phyloP scores from a whole-genome alignment of 2,888 invertebrate species.

The Rhagonycha lutea region DNA sequence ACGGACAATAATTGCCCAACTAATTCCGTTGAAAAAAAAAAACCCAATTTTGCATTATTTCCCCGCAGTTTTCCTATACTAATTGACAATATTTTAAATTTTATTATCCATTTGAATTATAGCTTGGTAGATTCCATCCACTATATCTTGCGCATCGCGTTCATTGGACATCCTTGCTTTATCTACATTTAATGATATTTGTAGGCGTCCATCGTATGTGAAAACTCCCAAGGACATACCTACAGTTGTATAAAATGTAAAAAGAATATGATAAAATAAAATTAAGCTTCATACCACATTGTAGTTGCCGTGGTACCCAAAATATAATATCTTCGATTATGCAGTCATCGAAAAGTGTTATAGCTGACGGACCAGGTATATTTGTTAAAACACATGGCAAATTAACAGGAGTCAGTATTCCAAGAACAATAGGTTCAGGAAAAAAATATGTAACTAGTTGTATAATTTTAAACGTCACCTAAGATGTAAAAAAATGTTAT shows the following conservation, averaged over 20 bases:
- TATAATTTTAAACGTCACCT: no score
- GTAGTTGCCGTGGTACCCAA: conserved; percentile 59
- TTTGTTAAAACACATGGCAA: neutral
- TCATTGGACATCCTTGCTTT: conserved; percentile 51
- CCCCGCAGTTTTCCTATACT: no score
- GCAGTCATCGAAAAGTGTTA: conserved; percentile 28
- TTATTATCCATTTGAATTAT: neutral
- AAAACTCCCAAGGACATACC: conserved; percentile 59
- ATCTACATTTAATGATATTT: conserved; percentile 58
- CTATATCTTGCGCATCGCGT: conserved; percentile 52
- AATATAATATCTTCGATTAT: conserved; percentile 57
- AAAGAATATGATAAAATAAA: neutral
- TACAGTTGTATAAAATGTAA: conserved; percentile 22
- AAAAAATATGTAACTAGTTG: neutral
- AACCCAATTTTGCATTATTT: no score
- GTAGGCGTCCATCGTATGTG: conserved; percentile 57
- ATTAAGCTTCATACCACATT: neutral
- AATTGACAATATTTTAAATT: neutral
- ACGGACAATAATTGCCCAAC: no score
- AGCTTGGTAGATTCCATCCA: conserved; percentile 30
- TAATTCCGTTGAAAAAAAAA: no score
- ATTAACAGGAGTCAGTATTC: accelerated
- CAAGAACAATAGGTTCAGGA: neutral
- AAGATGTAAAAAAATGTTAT: no score
- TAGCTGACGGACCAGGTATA: neutral